A percentile compares a stretch with the other conserved stretches of the same genome.
These are phyloP conservation scores for Manduca sexta DNA, from an alignment of 1,140 invertebrate genomes.

Conservation along the genomic window DNA sequence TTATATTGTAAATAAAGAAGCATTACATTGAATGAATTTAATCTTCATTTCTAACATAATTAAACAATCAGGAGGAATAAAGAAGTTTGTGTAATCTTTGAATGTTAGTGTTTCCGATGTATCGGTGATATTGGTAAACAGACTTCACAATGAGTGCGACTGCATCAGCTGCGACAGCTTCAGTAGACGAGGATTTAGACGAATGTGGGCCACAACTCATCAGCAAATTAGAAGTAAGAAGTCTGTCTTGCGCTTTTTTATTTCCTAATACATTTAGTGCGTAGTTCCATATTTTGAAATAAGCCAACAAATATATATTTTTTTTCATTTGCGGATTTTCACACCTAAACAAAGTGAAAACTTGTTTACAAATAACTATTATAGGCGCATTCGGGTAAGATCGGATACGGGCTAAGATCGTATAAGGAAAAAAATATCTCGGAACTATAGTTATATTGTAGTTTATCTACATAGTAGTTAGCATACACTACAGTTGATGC, in stretches of 20 bases:
- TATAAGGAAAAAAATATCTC: too few relatives aligned
- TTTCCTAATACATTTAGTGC: not conserved
- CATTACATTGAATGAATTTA: too few relatives aligned
- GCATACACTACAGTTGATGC: too few relatives aligned
- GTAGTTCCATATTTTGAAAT: not conserved
- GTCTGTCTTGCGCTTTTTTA: not conserved
- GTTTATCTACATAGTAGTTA: too few relatives aligned
- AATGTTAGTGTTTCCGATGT: too few relatives aligned
- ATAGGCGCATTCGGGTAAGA: too few relatives aligned
- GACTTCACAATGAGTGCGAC: conserved; percentile 46
- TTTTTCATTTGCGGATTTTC: not conserved
- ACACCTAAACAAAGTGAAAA: not conserved
- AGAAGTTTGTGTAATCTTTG: too few relatives aligned
- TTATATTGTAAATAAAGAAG: too few relatives aligned
- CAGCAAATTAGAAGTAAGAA: conserved; percentile 75
- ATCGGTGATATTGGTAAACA: conserved; percentile 18
- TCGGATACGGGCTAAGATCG: too few relatives aligned
- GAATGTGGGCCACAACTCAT: conserved; percentile 77
- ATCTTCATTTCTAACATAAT: too few relatives aligned
- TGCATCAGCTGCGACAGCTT: conserved; percentile 61
- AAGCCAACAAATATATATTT: not conserved
- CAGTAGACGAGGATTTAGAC: conserved; percentile 73
- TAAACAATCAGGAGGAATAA: too few relatives aligned
- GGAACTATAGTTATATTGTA: too few relatives aligned
- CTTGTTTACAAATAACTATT: not conserved